phyloP scores from a whole-genome alignment of 2,113 vertebrate species.

The Prunella himalayana region DNA sequence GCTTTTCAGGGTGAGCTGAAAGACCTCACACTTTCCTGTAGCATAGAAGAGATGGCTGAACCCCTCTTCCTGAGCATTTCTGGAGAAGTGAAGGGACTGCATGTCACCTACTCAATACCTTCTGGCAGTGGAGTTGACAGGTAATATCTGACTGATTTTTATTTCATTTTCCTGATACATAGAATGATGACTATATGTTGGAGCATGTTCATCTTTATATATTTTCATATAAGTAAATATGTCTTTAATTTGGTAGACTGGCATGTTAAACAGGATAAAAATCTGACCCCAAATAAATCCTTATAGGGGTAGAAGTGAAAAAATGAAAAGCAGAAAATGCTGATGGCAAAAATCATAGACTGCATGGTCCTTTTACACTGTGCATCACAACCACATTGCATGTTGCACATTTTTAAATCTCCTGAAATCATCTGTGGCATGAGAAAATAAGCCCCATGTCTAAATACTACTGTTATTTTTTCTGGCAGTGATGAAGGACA shows the following conservation, averaged over 20 bases:
- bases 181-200: not conserved
- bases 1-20: slow-evolving; percentile 77
- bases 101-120: slow-evolving; percentile 74
- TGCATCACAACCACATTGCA: not conserved
- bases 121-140: slow-evolving; percentile 10
- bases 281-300: not conserved
- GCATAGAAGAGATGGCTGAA: slow-evolving; percentile 79
- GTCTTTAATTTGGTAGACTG: not conserved
- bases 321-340: not conserved
- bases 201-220: not conserved
- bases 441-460: not conserved
- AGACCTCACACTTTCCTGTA: slow-evolving; percentile 78
- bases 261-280: not conserved
- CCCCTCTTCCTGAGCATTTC: slow-evolving; percentile 80
- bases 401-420: not conserved
- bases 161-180: not conserved
- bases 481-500: slow-evolving; percentile 39
- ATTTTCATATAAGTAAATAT: not conserved
- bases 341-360: not conserved
- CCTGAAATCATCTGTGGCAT: not conserved
- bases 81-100: slow-evolving; percentile 76
- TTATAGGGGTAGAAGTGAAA: not conserved
- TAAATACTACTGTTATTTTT: not conserved
- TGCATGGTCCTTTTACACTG: not conserved
- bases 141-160: not conserved